phyloP scores from a whole-genome alignment of 2,888 invertebrate genomes.

The Cephus runcator region DNA sequence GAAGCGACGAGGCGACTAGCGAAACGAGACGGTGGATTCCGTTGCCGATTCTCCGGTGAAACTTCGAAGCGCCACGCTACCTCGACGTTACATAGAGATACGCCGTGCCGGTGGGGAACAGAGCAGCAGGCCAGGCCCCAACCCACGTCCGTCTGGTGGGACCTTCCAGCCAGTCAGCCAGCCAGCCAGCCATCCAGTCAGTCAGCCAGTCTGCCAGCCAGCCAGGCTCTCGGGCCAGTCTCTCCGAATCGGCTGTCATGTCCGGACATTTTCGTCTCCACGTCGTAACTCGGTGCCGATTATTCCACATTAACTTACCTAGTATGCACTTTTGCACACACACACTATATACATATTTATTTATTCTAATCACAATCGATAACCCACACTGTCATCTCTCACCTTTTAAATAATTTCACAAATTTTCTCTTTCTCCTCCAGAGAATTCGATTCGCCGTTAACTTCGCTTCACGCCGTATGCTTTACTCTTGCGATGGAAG shows the following conservation, averaged over 20 bases:
- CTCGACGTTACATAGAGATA: background rate
- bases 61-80: background rate
- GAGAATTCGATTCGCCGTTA: background rate
- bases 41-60: background rate
- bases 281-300: background rate
- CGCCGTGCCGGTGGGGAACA: background rate
- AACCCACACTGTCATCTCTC: background rate
- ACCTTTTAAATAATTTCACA: background rate
- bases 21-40: background rate
- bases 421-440: background rate
- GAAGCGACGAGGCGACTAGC: background rate
- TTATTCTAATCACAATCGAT: background rate
- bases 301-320: background rate
- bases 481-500: background rate
- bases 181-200: background rate
- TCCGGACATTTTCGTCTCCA: slow-evolving; percentile 4
- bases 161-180: background rate
- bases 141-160: background rate
- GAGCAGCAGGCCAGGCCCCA: background rate
- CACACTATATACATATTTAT: background rate
- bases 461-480: background rate
- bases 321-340: background rate
- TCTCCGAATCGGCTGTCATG: slow-evolving; percentile 21
- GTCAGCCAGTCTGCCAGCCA: background rate
- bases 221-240: slow-evolving; percentile 8